Base-by-base conservation (phyloP, 2,888 invertebrate species). In the Marronus borbonicus region DNA sequence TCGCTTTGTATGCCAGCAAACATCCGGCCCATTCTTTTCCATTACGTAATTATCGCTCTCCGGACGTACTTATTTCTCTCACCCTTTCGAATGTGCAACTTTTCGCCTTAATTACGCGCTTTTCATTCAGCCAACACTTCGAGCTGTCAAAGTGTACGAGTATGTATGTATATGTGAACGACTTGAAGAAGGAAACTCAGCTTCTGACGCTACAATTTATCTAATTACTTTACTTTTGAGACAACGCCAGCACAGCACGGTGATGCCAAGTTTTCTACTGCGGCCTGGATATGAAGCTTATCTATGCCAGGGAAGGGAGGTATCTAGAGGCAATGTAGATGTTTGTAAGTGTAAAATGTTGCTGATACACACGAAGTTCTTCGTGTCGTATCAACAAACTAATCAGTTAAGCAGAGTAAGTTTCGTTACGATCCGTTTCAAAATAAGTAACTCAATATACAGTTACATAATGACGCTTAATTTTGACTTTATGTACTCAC, bases 151-250 rank as follows among this genome's bases (percentile, higher is more conserved):
- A 28, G 68, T 28, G 14, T 28, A 20, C 17, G 12, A 12, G 8
- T 8, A 44, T 24, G 24, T 72, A 36, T 58, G 20, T 17, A 17
- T 17, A 17, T 58, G 39, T 39, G 58, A 39, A 20, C n/a, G 55
- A 20, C 17, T 20, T 8, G 14, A 17, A 39, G 20, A 58, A 58
- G 31, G 20, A 72, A 58, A 58, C 58, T 72, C n/a, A 20, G 20
- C 55, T 58, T 8, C 20, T 58, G 36, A 8, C 20, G 14, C 44
- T 12, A 3, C 58, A 58, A 72, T 58, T 72, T 58, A 72, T 72
- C 58, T 72, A 58, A 72, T 72, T 72, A 72, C 39, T 39, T 72
- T 36, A 20, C 17, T 72, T 39, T 58, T 20, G 39, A 58, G 12
- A 58, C 39, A 28, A 72, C 58, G 60, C 44, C 58, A 72, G 36